These are phyloP conservation scores for Spodoptera exigua DNA, from an alignment of 2,888 invertebrate genomes.

Conservation along the genomic window DNA sequence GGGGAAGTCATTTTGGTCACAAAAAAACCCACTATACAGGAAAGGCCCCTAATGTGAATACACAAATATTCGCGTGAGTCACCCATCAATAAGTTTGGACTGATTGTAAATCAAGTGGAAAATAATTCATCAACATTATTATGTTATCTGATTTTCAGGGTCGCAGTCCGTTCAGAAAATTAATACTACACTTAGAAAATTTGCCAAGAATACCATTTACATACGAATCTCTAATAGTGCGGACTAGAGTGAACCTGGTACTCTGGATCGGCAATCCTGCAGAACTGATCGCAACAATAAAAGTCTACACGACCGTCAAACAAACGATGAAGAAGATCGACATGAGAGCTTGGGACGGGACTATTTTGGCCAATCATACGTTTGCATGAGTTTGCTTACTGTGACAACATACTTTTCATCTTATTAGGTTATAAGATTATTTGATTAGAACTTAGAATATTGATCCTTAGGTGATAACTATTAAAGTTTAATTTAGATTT, in stretches of 20 bases:
- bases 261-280: constrained; percentile 5
- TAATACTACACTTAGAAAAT: constrained; percentile 33
- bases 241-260: constrained; percentile 26
- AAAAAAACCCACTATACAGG: too few species aligned
- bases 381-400: constrained; percentile 4
- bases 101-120: too few species aligned
- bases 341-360: constrained; percentile 30
- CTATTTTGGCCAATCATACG: constrained; percentile 19
- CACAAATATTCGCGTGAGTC: too few species aligned
- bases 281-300: constrained; percentile 18
- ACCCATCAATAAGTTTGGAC: too few species aligned
- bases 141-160: constrained; percentile 18
- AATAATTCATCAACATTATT: neutral
- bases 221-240: constrained; percentile 34
- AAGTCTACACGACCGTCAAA: constrained; percentile 21
- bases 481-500: too few species aligned
- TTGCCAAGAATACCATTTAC: constrained; percentile 38
- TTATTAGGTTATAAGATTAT: too few species aligned
- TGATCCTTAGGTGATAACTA: too few species aligned
- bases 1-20: too few species aligned
- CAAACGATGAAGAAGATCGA: constrained; percentile 30
- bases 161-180: constrained; percentile 24
- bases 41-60: too few species aligned
- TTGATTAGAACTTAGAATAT: too few species aligned
- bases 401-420: too few species aligned